Conservation (phyloP, 2,888 invertebrate species). For the Eudemis profundana region DNA sequence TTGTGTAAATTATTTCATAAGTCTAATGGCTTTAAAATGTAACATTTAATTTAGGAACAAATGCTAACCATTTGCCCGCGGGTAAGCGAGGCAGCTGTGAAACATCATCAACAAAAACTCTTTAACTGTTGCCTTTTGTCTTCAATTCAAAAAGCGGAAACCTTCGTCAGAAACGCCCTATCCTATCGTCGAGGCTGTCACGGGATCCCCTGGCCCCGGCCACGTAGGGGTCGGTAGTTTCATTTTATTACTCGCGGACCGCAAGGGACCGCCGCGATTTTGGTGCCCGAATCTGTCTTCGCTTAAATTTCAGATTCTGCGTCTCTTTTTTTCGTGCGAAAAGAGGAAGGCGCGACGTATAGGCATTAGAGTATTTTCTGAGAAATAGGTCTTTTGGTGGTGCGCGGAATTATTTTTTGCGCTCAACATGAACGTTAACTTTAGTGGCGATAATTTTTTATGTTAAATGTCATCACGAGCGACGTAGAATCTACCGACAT, state of each 20-base stretch:
- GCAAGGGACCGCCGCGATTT: conserved; percentile 54
- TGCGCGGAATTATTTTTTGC: not conserved
- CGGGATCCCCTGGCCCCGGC: conserved; percentile 56
- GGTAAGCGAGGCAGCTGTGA: conserved; percentile 34
- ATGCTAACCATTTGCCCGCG: conserved; percentile 3
- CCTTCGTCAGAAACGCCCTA: conserved; percentile 60
- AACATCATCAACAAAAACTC: conserved; percentile 39
- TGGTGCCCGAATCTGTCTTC: conserved; percentile 48
- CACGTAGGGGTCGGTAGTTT: conserved; percentile 62
- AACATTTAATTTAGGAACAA: conserved; percentile 9
- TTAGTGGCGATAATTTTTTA: conserved; percentile 48
- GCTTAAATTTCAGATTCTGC: not conserved
- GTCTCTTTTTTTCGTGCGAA: conserved; percentile 5
- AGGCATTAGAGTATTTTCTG: not conserved
- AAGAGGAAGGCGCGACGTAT: not conserved
- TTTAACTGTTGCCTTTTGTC: conserved; percentile 49
- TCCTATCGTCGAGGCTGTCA: conserved; percentile 60
- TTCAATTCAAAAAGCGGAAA: conserved; percentile 58
- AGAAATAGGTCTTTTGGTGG: not conserved
- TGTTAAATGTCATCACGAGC: conserved; percentile 32
- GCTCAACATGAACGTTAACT: conserved; percentile 36
- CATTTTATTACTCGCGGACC: conserved; percentile 62
- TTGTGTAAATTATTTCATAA: not conserved
- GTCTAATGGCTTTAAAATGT: not conserved
- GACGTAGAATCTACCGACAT: not conserved